Conservation (phyloP, 2,113 vertebrate species). For the Machaerirhynchus nigripectus region DNA sequence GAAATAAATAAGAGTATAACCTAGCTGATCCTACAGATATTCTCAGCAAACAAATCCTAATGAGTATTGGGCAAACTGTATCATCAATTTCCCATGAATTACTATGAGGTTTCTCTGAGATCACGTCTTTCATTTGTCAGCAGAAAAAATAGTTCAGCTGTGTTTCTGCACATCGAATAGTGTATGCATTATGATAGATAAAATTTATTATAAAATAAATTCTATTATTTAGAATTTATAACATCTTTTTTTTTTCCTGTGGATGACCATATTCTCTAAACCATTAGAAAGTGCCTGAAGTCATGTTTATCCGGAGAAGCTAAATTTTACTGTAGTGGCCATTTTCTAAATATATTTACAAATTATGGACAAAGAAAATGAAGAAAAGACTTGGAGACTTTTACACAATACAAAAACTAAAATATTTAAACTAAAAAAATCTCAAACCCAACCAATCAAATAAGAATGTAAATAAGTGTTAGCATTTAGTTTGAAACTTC, state of each 20-base stretch:
- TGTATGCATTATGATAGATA: not conserved
- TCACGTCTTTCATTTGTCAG: not conserved
- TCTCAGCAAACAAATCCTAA: not conserved
- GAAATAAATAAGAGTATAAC: not conserved
- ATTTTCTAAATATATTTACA: not conserved
- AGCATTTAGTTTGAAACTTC: not conserved
- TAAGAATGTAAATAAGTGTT: not conserved
- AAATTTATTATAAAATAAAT: not conserved
- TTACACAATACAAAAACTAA: not conserved
- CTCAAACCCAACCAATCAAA: accelerated
- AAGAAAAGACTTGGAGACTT: not conserved
- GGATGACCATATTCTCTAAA: not conserved
- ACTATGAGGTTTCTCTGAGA: not conserved
- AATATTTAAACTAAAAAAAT: accelerated
- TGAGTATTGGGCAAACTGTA: not conserved
- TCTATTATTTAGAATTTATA: not conserved
- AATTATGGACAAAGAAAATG: not conserved
- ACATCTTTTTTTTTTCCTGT: not conserved
- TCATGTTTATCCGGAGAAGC: not conserved
- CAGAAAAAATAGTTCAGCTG: not conserved
- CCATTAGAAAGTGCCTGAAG: not conserved
- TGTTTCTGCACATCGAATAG: not conserved
- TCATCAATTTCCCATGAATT: not conserved
- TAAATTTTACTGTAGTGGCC: not conserved
- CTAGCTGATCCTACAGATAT: not conserved